A percentile compares a stretch with the other conserved stretches of the same genome.
Evolutionary conservation across 2,113 vertebrate species (phyloP).

Genomic region (Willisornis vidua): DNA sequence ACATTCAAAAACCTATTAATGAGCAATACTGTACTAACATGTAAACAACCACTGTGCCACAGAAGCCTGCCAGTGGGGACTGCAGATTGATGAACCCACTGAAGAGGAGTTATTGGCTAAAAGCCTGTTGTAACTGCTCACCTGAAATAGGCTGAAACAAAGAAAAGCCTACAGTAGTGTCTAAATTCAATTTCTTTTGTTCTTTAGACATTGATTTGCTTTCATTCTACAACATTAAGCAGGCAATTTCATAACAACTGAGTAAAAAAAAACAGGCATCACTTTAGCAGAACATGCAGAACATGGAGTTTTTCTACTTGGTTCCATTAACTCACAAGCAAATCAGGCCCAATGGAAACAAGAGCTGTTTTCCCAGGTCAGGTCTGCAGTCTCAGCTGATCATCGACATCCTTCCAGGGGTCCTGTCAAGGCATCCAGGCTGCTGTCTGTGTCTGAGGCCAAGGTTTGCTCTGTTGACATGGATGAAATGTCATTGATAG

Average conservation of each 20-base stretch:
- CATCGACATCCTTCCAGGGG: conserved; percentile 91
- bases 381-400: conserved; percentile 55
- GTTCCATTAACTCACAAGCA: conserved; percentile 75
- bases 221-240: conserved; percentile 73
- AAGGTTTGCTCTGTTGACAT: conserved; percentile 98
- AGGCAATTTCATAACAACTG: conserved; percentile 72
- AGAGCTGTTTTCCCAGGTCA: conserved; percentile 58
- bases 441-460: conserved; percentile 99
- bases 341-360: conserved; percentile 67
- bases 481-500: conserved; percentile 97
- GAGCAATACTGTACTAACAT: conserved; percentile 52
- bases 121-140: conserved; percentile 76
- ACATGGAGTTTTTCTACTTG: conserved; percentile 78
- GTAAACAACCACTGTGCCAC: conserved; percentile 58
- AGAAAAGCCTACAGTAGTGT: conserved; percentile 44
- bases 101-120: conserved; percentile 23
- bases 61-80: conserved; percentile 52
- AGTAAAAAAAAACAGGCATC: conserved; percentile 76
- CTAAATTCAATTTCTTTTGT: conserved; percentile 46
- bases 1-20: conserved; percentile 42
- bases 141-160: conserved; percentile 79
- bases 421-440: conserved; percentile 92
- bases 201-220: conserved; percentile 70
- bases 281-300: conserved; percentile 81
- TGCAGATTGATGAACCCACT: conserved; percentile 44